Base-by-base conservation (phyloP, 2,797 vertebrate species). In the Pteropus rufus region DNA sequence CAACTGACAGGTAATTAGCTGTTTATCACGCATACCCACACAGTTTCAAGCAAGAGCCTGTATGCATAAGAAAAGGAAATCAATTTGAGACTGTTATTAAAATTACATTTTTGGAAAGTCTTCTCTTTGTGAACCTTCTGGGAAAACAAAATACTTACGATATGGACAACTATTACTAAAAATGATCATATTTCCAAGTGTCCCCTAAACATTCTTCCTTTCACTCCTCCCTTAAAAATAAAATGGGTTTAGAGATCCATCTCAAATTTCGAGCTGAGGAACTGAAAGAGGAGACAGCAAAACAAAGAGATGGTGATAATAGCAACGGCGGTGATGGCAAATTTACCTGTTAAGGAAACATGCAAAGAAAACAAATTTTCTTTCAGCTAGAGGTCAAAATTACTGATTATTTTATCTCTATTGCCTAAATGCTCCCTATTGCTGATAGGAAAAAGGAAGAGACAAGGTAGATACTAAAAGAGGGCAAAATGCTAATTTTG, bases 1-100 rank as follows among this genome's bases (percentile, higher is more conserved):
- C 69, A 97, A 98, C 98, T 87, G 97, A 92, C 87, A 98, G 95
- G 90, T 95, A 96, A 97, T 98, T 97, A 97, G 93, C 94, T 96
- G n/a, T 98, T 97, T 95, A 92, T 95, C 97, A 77, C 84, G 70
- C 65, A 64, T 34, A 69, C 24, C 69, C 75, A 84, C 31, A 87
- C 24, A 93, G 72, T 86, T 94, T 95, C 52, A 81, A 79, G 75
- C 39, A 95, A 86, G 44, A 91, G 39, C 19, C 56, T 81, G 39
- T 49, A 64, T 75, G 49, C 67, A 82, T n/a, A 89, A 96, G 82
- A 62, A 94, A 93, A 89, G 56, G 26, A 89, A 94, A 95, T 93
- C 54, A 58, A 64, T 88, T 60, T 93, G 15, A 80, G 60, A 76
- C 31, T 67, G 36, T 64, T 75, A 85, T 90, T 91, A 84, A 93